Base-by-base conservation (phyloP, 2,888 invertebrate genomes). In the Ferdinandea cuprea region DNA sequence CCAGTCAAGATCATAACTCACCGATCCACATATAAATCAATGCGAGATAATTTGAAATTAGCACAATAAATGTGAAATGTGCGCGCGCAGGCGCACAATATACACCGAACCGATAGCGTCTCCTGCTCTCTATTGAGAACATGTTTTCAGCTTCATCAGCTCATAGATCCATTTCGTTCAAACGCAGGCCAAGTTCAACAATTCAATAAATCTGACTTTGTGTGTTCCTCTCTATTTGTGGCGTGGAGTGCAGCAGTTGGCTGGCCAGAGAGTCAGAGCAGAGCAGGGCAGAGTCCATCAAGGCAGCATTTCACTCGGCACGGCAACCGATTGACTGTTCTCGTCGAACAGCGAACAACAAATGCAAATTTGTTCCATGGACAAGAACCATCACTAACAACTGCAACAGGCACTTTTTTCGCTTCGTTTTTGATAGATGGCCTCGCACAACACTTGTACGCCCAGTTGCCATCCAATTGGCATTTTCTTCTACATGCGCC, bases 51-150 rank as follows among this genome's bases (percentile, higher is more conserved):
- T 83, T 83, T 35, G 63, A 83, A 83, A 83, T 83, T 83, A 83
- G 83, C 83, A 83, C 83, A 83, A 83, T 83, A 83, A 83, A 83
- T 72, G 77, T 83, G 81, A 77, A 83, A 72, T 81, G 76, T 63
- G 66, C 69, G 81, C 80, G 80, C 81, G 52, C 65, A 54, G 63
- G 74, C 69, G 73, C 76, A 66, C 56, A 71, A 52, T 21, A 30
- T 32, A 8, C 21, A 58, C 71, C 69, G 7, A 63, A 21, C 21
- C 40, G 50, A 28, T 54, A 25, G 9, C 21, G 68, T 52, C 56
- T 73, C 46, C 61, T 50, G 30, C 30, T 63, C 56, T 72, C 40
- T 19, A 30, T 54, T 32, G 56, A 56, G 77, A 78, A 78, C 77
- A 83, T 72, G 72, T 71, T 83, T 83, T 71, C 15, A 78, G 66